These are phyloP conservation scores for Atlantisia rogersi DNA, from an alignment of 2,113 vertebrate genomes.

Conservation along the genomic window DNA sequence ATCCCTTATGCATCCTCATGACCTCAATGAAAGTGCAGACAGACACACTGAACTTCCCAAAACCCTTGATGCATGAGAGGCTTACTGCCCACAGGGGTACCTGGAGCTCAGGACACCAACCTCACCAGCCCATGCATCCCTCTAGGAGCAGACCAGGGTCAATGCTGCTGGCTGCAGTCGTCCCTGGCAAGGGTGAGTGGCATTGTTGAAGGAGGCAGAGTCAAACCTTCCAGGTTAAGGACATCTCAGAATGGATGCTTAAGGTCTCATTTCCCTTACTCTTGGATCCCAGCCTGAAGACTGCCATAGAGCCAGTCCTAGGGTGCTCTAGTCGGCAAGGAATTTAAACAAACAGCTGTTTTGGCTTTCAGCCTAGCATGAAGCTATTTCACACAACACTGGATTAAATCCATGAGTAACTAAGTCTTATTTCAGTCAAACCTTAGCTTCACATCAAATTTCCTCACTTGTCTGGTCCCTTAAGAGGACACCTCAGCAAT, in stretches of 20 bases:
- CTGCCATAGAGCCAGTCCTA: neutral
- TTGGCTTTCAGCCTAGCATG: slow-evolving; percentile 1
- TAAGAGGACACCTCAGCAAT: neutral
- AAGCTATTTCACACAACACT: neutral
- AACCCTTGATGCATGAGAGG: accelerated
- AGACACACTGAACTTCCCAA: neutral
- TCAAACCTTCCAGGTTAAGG: neutral
- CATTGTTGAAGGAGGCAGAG: neutral
- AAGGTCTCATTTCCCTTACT: neutral
- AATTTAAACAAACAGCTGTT: slow-evolving; percentile 13
- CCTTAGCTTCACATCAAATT: neutral
- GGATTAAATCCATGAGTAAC: neutral
- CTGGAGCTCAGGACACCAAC: accelerated
- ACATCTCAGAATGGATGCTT: neutral
- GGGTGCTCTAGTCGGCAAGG: neutral
- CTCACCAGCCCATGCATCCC: neutral
- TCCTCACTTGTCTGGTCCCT: neutral
- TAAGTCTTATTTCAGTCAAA: neutral
- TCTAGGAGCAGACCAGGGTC: neutral
- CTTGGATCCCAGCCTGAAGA: neutral
- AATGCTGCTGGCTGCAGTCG: neutral
- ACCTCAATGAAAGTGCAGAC: accelerated
- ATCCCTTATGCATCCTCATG: neutral
- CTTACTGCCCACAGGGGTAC: neutral
- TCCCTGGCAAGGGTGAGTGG: neutral